phyloP scores from a whole-genome alignment of 2,797 vertebrate species.

The Acridotheres tristis region DNA sequence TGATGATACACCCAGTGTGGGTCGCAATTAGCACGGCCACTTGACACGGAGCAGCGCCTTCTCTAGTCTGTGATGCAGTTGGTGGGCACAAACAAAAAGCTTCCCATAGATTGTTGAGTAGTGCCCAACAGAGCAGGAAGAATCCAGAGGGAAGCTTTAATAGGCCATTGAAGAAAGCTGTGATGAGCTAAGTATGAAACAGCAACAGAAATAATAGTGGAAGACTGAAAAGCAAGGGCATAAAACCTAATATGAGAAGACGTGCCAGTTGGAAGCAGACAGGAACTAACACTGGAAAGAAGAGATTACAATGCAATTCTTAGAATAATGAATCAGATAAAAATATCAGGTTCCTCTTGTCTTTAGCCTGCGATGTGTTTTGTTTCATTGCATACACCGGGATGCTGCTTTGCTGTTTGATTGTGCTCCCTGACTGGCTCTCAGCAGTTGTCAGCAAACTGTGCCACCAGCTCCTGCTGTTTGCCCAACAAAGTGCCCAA shows the following conservation, averaged over 20 bases:
- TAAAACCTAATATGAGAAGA: neutral
- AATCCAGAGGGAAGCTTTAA: slow-evolving; percentile 44
- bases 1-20: neutral
- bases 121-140: slow-evolving; percentile 25
- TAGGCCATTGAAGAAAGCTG: slow-evolving; percentile 33
- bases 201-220: neutral
- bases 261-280: slow-evolving; percentile 10
- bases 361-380: neutral
- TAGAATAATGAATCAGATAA: neutral
- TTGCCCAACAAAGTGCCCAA: fast-evolving
- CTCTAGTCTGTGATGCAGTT: neutral
- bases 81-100: slow-evolving; percentile 23
- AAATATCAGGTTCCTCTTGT: neutral
- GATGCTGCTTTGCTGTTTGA: neutral
- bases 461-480: neutral
- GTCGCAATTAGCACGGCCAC: neutral
- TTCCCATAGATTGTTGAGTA: neutral
- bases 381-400: neutral
- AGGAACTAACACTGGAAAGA: neutral
- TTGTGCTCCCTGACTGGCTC: neutral
- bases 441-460: neutral
- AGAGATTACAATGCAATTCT: neutral
- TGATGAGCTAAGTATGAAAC: slow-evolving; percentile 44
- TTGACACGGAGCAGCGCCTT: neutral
- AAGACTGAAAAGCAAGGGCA: neutral